phyloP scores from a whole-genome alignment of 2,113 vertebrate genomes.

The Rhinolophus ferrumequinum region DNA sequence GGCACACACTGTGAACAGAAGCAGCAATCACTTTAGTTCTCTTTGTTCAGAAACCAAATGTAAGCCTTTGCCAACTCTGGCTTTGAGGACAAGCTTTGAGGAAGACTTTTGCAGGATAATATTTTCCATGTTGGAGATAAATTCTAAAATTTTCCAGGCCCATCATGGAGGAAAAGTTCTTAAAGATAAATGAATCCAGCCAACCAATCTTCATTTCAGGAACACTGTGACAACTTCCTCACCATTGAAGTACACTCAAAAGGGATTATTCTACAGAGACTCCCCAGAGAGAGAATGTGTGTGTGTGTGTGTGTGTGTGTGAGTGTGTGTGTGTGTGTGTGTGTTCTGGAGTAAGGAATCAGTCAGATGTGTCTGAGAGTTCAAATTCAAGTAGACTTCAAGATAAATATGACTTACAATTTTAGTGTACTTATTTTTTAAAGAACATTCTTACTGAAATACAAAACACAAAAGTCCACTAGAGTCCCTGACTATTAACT shows the following conservation, averaged over 20 bases:
- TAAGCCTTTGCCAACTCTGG: slow-evolving; percentile 43
- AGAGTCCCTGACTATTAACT: background rate
- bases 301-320: background rate
- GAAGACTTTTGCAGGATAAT: slow-evolving; percentile 48
- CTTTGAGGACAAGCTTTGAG: slow-evolving; percentile 67
- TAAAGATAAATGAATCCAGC: slow-evolving; percentile 54
- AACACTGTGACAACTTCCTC: background rate
- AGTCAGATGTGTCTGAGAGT: background rate
- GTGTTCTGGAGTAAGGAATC: background rate
- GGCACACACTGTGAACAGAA: slow-evolving; percentile 75
- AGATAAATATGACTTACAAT: background rate
- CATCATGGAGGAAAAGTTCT: slow-evolving; percentile 59
- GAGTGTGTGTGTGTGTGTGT: background rate
- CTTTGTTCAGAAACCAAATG: slow-evolving; percentile 69
- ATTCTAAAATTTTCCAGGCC: slow-evolving; percentile 52
- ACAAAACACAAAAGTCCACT: background rate
- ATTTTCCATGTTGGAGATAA: slow-evolving; percentile 65
- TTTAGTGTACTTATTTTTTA: background rate
- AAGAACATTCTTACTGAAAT: background rate
- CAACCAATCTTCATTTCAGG: slow-evolving; percentile 23
- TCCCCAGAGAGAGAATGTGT: background rate
- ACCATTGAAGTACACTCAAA: slow-evolving; percentile 15
- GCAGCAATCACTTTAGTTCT: slow-evolving; percentile 76
- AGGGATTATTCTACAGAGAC: background rate
- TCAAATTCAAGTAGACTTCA: background rate